Evolutionary conservation across 1,140 invertebrate genomes (phyloP), one percentile per base, ranked within the genome.

Genomic region (Coenobita brevimanus): DNA sequence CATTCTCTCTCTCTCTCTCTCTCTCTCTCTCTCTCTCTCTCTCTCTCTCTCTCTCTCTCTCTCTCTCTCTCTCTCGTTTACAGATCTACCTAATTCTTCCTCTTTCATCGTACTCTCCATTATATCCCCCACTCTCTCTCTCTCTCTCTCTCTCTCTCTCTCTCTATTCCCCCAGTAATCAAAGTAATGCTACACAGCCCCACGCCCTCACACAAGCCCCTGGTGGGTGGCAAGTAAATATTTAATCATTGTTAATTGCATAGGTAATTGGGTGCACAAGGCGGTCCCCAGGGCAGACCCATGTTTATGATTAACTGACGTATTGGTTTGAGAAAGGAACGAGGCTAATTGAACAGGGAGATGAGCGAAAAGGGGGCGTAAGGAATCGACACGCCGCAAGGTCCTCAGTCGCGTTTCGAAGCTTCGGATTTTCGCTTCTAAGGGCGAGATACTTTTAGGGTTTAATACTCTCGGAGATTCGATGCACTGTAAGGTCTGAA

Each of bases 251-350:
- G 71, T 73, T 85, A 85, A 85, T 85, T 85, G 82, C 82, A 85
- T 85, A 85, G 82, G 82, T 85, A 85, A 85, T 78, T 78, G 71
- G 67, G 82, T 85, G 71, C 73, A 79, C 57, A 30, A 75, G n/a
- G 75, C 41, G 78, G 69, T 79, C 84, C 84, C 84, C 38, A 36
- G 82, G 82, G 82, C 82, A 4, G 21, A n/a, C n/a, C 82, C 50
- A 85, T 85, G 82, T 85, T 85, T 85, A 85, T 76, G 82, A 85
- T 86, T 79, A 86, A 79, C 75, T 60, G 60, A 78, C 84, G 84
- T 86, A 86, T 86, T 86, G 84, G 84, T 71, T 86, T 79, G 84
- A 79, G 84, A 86, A 86, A 79, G 84, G 84, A 86, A 86, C 84
- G 84, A 79, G 84, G 36, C 60, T 86, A 86, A 86, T 86, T 79